Conservation (phyloP, 2,888 invertebrate species). For the Nymphalis c-album region DNA sequence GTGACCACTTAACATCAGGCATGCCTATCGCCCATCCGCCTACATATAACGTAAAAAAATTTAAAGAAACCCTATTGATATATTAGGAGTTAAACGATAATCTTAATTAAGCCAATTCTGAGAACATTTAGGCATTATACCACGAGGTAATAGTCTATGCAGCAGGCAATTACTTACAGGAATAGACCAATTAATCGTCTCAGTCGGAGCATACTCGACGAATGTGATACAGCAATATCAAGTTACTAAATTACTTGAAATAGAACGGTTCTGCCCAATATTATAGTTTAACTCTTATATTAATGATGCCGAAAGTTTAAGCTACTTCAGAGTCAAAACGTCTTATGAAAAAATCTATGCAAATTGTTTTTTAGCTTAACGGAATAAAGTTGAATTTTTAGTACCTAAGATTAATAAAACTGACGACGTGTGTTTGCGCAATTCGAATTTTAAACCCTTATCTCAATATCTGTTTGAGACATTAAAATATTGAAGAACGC, state of each 20-base stretch:
- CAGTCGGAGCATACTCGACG: conserved; percentile 37
- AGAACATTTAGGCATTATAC: conserved; percentile 41
- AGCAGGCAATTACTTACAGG: conserved; percentile 56
- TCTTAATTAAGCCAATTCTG: conserved; percentile 43
- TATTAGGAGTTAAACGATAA: conserved; percentile 35
- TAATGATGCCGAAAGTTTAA: background rate
- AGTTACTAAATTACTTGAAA: conserved; percentile 44
- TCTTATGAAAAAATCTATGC: background rate
- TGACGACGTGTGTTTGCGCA: background rate
- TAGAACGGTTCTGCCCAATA: conserved; percentile 38
- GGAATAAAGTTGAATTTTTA: background rate
- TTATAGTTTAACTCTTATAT: conserved; percentile 15
- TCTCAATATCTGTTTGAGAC: conserved; percentile 17
- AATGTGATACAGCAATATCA: conserved; percentile 44
- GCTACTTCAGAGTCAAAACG: background rate
- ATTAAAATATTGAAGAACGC: conserved; percentile 18
- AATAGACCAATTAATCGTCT: conserved; percentile 56
- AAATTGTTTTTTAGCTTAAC: background rate
- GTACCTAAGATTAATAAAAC: background rate
- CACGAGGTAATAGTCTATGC: conserved; percentile 47
- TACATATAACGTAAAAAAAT: background rate
- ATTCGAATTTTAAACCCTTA: conserved; percentile 9
- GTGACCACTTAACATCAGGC: too few species aligned
- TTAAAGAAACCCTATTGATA: conserved; percentile 12
- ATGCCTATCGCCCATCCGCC: too few species aligned